Percentiles rank a stretch among this genome's conserved stretches.
Conservation (phyloP, 2,888 invertebrate species). For the Drosophila eohydei region DNA sequence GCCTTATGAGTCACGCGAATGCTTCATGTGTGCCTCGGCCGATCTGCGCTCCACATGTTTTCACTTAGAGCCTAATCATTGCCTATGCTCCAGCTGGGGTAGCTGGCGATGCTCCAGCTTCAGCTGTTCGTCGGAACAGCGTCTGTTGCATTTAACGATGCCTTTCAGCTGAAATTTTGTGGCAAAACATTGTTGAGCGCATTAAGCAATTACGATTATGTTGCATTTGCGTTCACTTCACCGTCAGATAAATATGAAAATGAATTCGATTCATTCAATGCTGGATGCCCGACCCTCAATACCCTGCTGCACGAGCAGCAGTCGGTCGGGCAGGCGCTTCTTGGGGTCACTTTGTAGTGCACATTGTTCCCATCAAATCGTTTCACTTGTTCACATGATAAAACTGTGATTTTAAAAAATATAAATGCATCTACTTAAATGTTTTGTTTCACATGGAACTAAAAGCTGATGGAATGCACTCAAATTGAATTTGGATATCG, state of each 20-base stretch:
- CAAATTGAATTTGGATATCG: not conserved
- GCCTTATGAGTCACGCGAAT: constrained; percentile 58
- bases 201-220: constrained; percentile 70
- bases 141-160: constrained; percentile 55
- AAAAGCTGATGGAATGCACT: not conserved
- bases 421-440: not conserved
- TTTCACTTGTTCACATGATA: constrained; percentile 19
- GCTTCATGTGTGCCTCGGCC: constrained; percentile 19
- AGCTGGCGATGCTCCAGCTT: not conserved
- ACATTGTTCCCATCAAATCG: constrained; percentile 48
- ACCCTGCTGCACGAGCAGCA: not conserved
- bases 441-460: constrained; percentile 1
- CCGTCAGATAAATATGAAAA: constrained; percentile 33
- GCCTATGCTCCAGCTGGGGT: constrained; percentile 27
- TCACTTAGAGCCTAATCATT: constrained; percentile 63
- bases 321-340: not conserved
- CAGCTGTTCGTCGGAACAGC: not conserved
- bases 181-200: constrained; percentile 66
- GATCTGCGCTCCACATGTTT: constrained; percentile 65
- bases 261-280: constrained; percentile 51
- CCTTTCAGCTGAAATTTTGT: constrained; percentile 69
- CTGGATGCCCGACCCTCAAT: not conserved
- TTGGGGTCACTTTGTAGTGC: constrained; percentile 36
- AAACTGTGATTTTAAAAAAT: constrained; percentile 1
- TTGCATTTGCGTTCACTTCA: constrained; percentile 24